Evolutionary conservation across 2,888 invertebrate genomes (phyloP).

Genomic region (Euclidia mi): DNA sequence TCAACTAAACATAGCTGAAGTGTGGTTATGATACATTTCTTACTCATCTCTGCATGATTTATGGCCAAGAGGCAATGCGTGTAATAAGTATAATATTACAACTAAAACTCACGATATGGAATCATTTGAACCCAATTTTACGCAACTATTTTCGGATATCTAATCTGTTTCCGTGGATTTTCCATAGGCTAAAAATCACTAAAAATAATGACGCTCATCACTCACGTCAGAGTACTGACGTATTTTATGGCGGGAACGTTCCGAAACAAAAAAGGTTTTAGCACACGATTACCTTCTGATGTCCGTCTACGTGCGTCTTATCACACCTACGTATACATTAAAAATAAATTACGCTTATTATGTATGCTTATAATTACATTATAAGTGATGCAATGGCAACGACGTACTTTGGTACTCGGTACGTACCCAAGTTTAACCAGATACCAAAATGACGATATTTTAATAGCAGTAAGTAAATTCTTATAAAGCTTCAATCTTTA

Average conservation of each 20-base stretch:
- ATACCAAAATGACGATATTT: too few species aligned
- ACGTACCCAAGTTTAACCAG: too few species aligned
- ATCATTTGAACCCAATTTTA: background rate
- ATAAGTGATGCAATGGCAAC: background rate
- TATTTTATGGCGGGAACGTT: slow-evolving; percentile 16
- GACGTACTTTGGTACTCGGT: too few species aligned
- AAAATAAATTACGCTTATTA: slow-evolving; percentile 2
- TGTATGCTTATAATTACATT: slow-evolving; percentile 1
- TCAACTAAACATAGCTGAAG: too few species aligned
- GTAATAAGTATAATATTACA: too few species aligned
- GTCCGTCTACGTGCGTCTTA: slow-evolving; percentile 6
- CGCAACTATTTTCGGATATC: slow-evolving; percentile 2
- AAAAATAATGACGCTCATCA: slow-evolving; percentile 8
- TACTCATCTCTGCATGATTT: too few species aligned
- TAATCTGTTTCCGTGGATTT: slow-evolving; percentile 2
- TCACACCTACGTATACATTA: slow-evolving; percentile 4
- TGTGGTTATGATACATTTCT: too few species aligned
- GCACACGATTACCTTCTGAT: slow-evolving; percentile 6
- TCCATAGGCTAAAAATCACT: slow-evolving; percentile 12
- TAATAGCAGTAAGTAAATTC: too few species aligned
- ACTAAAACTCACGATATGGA: too few species aligned
- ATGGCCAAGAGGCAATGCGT: too few species aligned
- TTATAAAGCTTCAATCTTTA: too few species aligned
- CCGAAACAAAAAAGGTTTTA: slow-evolving; percentile 14
- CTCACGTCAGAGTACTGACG: slow-evolving; percentile 7